Evolutionary conservation across 2,113 vertebrate genomes (phyloP), one percentile per base, ranked within the genome.

Genomic region (Festucalex cinctus): DNA sequence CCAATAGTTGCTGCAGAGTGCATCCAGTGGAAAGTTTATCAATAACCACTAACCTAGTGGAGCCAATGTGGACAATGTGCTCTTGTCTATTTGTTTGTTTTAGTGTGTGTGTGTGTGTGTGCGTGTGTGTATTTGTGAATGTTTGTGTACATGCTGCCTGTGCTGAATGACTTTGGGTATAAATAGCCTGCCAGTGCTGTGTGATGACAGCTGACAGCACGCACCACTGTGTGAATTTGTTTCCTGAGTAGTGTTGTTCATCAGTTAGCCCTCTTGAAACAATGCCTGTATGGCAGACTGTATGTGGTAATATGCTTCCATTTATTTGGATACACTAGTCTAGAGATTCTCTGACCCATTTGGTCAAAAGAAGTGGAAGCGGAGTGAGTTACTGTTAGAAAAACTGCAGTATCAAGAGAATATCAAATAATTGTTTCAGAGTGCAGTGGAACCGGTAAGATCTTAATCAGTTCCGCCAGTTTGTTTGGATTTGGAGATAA

Each of bases 191-290:
- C 80, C 69, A 66, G 85, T 72, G 48, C 82, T 74, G 78, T 81
- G 77, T 90, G 90, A 88, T 92, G 91, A 93, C 91, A 91, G 89
- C 82, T 77, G 79, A 82, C 88, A 87, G 86, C 88, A 88, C 66
- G 83, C 84, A 79, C 74, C 75, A 81, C 82, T 88, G 87, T 89
- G 83, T 89, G 86, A 92, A 91, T 91, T 88, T 91, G 89, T 91
- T 91, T 91, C 87, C 83, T 85, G 81, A 87, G 76, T 85, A 81
- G 80, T 70, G 67, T 71, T 86, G 86, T 81, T 85, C 83, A 84
- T 85, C 65, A 74, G 86, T 83, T 88, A 81, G 86, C 81, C 85
- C 76, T 85, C 67, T 75, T 86, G 86, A 80, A 88, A 70, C 76
- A 58, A 64, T 78, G 84, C 82, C 74, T 56, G 51, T 75, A 73